Base-by-base conservation (phyloP, 2,113 vertebrate species). In the Phylloscopus trochilus region DNA sequence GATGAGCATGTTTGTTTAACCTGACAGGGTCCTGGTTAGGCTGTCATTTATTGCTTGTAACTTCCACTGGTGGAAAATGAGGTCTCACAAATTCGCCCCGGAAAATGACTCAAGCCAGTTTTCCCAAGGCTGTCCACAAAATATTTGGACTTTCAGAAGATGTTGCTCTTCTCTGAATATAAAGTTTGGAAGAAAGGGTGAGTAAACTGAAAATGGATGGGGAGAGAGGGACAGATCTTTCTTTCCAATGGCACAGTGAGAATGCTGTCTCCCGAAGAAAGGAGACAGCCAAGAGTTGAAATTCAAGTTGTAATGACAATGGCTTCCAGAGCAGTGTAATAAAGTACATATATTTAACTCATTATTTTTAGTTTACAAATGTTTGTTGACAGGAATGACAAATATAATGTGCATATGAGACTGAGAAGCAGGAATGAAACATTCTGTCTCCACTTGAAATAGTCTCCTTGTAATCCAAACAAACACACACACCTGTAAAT, bases 401-500 rank as follows among this genome's bases (percentile, higher is more conserved):
- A 94, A 95, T 88, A 86, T 24, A 75, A 83, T 28, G 68, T 17
- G 27, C 28, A 26, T 76, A 79, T 62, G 77, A 37, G 37, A 78
- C 41, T 11, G 66, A 91, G 73, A 49, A 82, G 26, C 89, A 87
- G 79, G 85, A 96, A 80, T 7, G 44, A 95, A 95, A 93, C 82
- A 86, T 92, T 91, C 91, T 86, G 90, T 93, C 79, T 85, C 69
- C 72, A 80, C 90, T 94, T 95, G 76, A 83, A 96, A 86, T 56
- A 83, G 53, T 77, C 76, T 70, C 20, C 82, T 90, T 52, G 55
- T 63, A 90, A 82, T 62, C 72, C 79, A 94, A 96, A 94, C 90
- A 96, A 87, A 93, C 47, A 93, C 83, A 92, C 91, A 90, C 90
- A 91, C 95, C 94, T 96, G 92, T 64, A 85, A 86, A 94, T 96